Evolutionary conservation across 2,888 invertebrate genomes (phyloP).

Genomic region (Taphrorychus bicolor): DNA sequence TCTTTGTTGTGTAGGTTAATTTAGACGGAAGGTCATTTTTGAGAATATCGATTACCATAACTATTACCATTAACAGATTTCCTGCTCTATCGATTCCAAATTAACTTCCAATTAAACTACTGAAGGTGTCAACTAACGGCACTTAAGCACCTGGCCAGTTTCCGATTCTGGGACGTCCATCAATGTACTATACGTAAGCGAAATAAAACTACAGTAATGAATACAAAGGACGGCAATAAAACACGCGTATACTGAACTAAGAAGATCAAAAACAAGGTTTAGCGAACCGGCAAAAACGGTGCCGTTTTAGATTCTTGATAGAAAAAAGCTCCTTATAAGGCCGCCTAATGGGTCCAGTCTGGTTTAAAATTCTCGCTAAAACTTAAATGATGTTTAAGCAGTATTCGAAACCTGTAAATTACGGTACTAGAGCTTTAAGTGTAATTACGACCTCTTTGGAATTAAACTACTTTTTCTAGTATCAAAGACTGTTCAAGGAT

Average conservation of each 20-base stretch:
- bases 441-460: neutral
- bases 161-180: constrained; percentile 6
- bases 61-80: neutral
- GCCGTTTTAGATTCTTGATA: constrained; percentile 32
- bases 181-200: no score
- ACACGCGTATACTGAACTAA: neutral
- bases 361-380: constrained; percentile 29
- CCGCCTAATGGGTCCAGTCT: constrained; percentile 19
- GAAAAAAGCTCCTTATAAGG: constrained; percentile 27
- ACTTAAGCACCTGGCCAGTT: neutral
- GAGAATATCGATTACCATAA: neutral
- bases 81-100: neutral
- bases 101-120: neutral
- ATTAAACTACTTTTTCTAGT: no score
- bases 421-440: constrained; percentile 10
- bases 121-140: constrained; percentile 1
- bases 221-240: constrained; percentile 1
- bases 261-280: constrained; percentile 16
- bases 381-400: constrained; percentile 16
- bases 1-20: neutral
- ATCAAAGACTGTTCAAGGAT: no score
- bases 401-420: constrained; percentile 15
- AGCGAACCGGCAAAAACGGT: constrained; percentile 16
- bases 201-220: constrained; percentile 8
- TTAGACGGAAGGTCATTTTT: neutral